Base-by-base conservation (phyloP, 2,113 vertebrate genomes). In the Abramis brama region DNA sequence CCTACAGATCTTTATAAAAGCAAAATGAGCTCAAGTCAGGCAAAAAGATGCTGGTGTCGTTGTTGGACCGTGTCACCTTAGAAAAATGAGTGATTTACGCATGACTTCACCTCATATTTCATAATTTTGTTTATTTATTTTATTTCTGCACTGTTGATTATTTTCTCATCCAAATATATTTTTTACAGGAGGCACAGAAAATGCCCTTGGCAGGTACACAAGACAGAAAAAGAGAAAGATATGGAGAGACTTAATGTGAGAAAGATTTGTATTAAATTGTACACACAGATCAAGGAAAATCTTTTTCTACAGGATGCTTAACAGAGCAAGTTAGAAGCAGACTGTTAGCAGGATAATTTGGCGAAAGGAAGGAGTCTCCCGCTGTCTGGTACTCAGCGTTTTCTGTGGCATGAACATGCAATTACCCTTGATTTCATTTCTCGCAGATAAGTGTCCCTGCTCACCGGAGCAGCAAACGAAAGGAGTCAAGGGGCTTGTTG, bases 391-490 rank as follows among this genome's bases (percentile, higher is more conserved):
- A 89, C 90, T 90, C 88, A 90, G 90, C 90, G 86, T 90, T 92
- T 88, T 93, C 91, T 92, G 89, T 90, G 90, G 89, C 89, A 89
- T 89, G 90, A 93, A 92, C 92, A 93, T 93, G 92, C 89, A 91
- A 93, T 94, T 92, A 93, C 90, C 89, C 91, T 90, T 92, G 91
- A 92, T 93, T 92, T 90, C 90, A 86, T 90, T 90, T 88, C 90
- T 91, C 62, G 71, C 86, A 87, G 93, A 91, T 91, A 92, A 92
- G 92, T 92, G 91, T 93, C 91, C 90, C 89, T 91, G 90, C 86
- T 91, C 88, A 92, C 90, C 73, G 80, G 88, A 90, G 87, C 86
- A 88, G 88, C 79, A 91, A 90, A 92, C 87, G 85, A 86, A 88
- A 86, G 87, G 87, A 90, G 87, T 92, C 90, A 88, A 88, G 89